phyloP scores from a whole-genome alignment of 2,888 invertebrate species.

The Serripes groenlandicus region DNA sequence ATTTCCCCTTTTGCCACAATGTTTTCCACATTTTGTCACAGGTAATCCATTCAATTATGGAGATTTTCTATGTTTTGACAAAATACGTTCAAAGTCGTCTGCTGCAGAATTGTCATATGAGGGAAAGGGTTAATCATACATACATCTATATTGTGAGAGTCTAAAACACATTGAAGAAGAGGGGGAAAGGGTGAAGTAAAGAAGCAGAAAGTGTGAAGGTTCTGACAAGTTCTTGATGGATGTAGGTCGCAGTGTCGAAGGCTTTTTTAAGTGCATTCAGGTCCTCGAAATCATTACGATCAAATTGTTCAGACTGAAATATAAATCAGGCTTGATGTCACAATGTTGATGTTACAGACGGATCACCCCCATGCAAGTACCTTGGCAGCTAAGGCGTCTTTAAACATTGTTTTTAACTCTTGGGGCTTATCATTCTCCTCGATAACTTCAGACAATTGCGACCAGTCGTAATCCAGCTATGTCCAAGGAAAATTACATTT shows the following conservation, averaged over 20 bases:
- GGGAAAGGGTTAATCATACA: too few relatives aligned
- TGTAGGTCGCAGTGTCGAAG: constrained; percentile 31
- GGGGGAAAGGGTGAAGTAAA: neutral
- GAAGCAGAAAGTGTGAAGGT: neutral
- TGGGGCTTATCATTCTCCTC: constrained; percentile 36
- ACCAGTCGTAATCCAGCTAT: constrained; percentile 46
- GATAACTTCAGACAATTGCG: constrained; percentile 27
- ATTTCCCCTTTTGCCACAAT: too few relatives aligned
- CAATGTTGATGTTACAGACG: too few relatives aligned
- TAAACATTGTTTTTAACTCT: constrained; percentile 40
- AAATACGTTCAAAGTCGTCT: too few relatives aligned
- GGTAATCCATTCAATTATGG: too few relatives aligned
- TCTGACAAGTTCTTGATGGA: constrained; percentile 64
- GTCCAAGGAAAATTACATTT: constrained; percentile 7
- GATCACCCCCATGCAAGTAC: constrained; percentile 32
- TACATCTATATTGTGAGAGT: too few relatives aligned
- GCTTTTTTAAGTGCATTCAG: constrained; percentile 38
- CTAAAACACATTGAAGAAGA: neutral
- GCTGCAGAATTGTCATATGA: too few relatives aligned
- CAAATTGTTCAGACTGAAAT: constrained; percentile 50
- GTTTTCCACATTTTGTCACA: too few relatives aligned
- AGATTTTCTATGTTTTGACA: too few relatives aligned
- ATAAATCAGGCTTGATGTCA: constrained; percentile 28
- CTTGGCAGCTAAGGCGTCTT: constrained; percentile 45
- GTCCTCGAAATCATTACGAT: constrained; percentile 42